phyloP scores from a whole-genome alignment of 2,888 invertebrate species.

The Penaeus monodon region DNA sequence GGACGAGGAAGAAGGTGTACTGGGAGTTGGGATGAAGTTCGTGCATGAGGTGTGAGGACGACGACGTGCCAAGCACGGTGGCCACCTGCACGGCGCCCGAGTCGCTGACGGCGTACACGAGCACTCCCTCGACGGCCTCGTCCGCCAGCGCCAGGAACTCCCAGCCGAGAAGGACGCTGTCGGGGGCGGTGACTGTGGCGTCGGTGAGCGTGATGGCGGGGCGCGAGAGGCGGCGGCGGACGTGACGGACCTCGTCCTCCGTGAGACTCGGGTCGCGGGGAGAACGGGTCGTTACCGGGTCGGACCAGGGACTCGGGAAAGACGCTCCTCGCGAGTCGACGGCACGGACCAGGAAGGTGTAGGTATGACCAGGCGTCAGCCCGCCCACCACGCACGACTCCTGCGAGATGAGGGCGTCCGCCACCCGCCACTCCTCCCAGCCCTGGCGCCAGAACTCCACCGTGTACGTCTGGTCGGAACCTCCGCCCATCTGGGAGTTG shows the following conservation, averaged over 20 bases:
- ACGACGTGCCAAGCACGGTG: slow-evolving; percentile 75
- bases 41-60: slow-evolving; percentile 81
- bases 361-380: slow-evolving; percentile 83
- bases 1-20: slow-evolving; percentile 93
- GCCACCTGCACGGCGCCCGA: slow-evolving; percentile 71
- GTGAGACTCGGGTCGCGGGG: slow-evolving; percentile 14
- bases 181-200: slow-evolving; percentile 79
- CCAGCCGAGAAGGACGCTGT: slow-evolving; percentile 86
- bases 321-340: slow-evolving; percentile 52
- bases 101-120: slow-evolving; percentile 74
- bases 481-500: slow-evolving; percentile 86
- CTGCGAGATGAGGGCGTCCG: slow-evolving; percentile 36
- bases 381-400: slow-evolving; percentile 77
- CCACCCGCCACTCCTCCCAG: slow-evolving; percentile 59
- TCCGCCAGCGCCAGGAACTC: slow-evolving; percentile 75
- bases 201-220: slow-evolving; percentile 76
- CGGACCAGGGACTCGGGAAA: slow-evolving; percentile 61
- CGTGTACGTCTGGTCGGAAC: slow-evolving; percentile 82
- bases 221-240: slow-evolving; percentile 30
- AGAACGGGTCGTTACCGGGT: slow-evolving; percentile 36
- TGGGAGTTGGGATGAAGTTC: slow-evolving; percentile 86
- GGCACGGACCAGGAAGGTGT: slow-evolving; percentile 77
- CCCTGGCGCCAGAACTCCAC: slow-evolving; percentile 72
- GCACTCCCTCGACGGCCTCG: slow-evolving; percentile 79
- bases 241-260: slow-evolving; percentile 26